Evolutionary conservation across 2,797 vertebrate species (phyloP).

Genomic region (Valencia hispanica): DNA sequence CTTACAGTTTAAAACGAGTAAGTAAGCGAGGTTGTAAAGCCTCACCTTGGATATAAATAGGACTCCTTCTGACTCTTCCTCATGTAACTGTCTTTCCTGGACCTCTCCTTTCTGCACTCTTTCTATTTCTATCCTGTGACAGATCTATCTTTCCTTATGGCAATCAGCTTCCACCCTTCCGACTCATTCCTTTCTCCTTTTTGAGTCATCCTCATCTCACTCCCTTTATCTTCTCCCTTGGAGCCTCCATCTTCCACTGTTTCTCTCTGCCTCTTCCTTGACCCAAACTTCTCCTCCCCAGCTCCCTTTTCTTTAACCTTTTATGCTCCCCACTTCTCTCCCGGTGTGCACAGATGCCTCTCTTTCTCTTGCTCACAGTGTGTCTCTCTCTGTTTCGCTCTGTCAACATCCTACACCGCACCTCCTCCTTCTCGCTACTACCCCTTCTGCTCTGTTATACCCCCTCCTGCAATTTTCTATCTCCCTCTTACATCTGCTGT

Average conservation of each 20-base stretch:
- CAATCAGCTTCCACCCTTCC: slow-evolving; percentile 28
- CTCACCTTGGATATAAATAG: background rate
- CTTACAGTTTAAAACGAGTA: background rate
- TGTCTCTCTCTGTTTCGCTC: slow-evolving; percentile 32
- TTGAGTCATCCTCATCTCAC: slow-evolving; percentile 46
- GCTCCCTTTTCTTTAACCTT: slow-evolving; percentile 63
- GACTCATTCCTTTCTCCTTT: slow-evolving; percentile 26
- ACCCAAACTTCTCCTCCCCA: slow-evolving; percentile 35
- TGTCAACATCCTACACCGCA: slow-evolving; percentile 47
- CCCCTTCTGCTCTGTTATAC: slow-evolving; percentile 21
- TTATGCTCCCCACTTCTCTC: slow-evolving; percentile 40
- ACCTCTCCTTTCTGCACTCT: slow-evolving; percentile 18
- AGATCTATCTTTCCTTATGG: slow-evolving; percentile 48
- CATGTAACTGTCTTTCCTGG: slow-evolving; percentile 8
- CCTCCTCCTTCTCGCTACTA: slow-evolving; percentile 35
- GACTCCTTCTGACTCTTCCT: background rate
- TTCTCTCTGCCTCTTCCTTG: slow-evolving; percentile 46
- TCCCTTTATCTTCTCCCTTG: slow-evolving; percentile 56
- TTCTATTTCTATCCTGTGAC: slow-evolving; percentile 25
- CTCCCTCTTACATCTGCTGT: slow-evolving; percentile 62
- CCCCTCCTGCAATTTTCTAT: slow-evolving; percentile 19
- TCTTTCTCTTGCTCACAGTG: slow-evolving; percentile 20
- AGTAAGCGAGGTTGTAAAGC: background rate
- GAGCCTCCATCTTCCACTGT: slow-evolving; percentile 55
- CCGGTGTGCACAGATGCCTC: slow-evolving; percentile 23